Conservation (phyloP, 2,888 invertebrate species). For the Amphipyra berbera region DNA sequence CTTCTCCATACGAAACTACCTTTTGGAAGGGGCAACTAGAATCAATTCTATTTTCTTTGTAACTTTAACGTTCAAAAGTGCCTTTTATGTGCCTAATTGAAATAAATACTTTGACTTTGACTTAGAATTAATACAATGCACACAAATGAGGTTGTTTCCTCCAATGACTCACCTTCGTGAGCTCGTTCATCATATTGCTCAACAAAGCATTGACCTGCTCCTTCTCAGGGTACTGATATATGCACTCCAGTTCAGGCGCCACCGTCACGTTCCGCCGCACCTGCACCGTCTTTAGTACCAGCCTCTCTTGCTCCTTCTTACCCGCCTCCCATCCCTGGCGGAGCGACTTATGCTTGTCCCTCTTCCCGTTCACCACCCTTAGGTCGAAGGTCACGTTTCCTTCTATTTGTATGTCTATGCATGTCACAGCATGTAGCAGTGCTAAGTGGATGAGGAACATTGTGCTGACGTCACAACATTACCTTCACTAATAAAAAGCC, state of each 20-base stretch:
- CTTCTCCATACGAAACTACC: no score
- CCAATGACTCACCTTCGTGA: conserved; percentile 64
- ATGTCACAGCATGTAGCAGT: conserved; percentile 8
- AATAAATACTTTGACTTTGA: no score
- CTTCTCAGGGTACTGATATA: conserved; percentile 67
- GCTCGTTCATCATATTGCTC: conserved; percentile 73
- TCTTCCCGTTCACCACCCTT: conserved; percentile 8
- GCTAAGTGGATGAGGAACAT: conserved; percentile 17
- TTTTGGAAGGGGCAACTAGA: no score
- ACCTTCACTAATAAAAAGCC: background rate
- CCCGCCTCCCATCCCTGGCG: conserved; percentile 4
- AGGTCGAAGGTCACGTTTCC: conserved; percentile 43
- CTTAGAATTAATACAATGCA: background rate
- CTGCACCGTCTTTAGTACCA: conserved; percentile 3
- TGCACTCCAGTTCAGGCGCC: conserved; percentile 58
- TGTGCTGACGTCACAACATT: conserved; percentile 8
- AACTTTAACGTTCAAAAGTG: no score
- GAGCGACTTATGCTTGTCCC: conserved; percentile 2
- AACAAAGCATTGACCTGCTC: conserved; percentile 65
- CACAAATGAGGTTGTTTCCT: background rate
- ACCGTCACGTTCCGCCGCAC: conserved; percentile 35
- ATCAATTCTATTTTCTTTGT: no score
- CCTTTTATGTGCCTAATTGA: no score
- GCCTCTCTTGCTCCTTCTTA: background rate
- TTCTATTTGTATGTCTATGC: conserved; percentile 18